Percentiles rank a stretch among this genome's conserved stretches.
Conservation (phyloP, 2,113 vertebrate genomes). For the Crocuta crocuta region DNA sequence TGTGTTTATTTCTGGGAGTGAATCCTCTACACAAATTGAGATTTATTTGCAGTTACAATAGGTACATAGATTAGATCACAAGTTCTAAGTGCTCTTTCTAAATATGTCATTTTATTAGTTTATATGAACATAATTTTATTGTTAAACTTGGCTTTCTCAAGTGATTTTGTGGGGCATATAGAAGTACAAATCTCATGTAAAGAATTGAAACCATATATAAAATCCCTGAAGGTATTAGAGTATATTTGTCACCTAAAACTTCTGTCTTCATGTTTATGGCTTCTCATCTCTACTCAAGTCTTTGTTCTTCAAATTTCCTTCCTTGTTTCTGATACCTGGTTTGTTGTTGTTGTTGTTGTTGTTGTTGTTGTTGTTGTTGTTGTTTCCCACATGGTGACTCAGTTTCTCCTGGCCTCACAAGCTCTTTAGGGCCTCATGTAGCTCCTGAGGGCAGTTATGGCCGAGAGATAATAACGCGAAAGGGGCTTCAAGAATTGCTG, state of each 20-base stretch:
- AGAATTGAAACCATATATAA: slow-evolving; percentile 3
- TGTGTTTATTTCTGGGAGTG: neutral
- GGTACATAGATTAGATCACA: slow-evolving; percentile 55
- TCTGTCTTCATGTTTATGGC: neutral
- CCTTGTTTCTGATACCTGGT: neutral
- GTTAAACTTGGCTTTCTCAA: slow-evolving; percentile 60
- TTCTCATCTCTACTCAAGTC: neutral
- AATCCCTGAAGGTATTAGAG: neutral
- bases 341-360: neutral
- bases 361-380: neutral
- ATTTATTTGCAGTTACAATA: slow-evolving; percentile 33
- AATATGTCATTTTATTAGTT: slow-evolving; percentile 64
- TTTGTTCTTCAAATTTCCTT: slow-evolving; percentile 4
- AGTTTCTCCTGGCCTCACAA: neutral
- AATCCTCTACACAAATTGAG: neutral
- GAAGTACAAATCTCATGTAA: slow-evolving; percentile 25
- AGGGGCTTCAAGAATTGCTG: neutral
- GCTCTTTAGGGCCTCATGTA: neutral
- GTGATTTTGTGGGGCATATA: slow-evolving; percentile 42
- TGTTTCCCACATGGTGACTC: neutral
- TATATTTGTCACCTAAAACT: neutral
- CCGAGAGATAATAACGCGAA: neutral
- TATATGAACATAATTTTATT: slow-evolving; percentile 36
- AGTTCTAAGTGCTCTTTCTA: slow-evolving; percentile 46
- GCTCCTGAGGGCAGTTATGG: neutral